Base-by-base conservation (phyloP, 2,797 vertebrate genomes). In the Odontamblyopus lacepedii region DNA sequence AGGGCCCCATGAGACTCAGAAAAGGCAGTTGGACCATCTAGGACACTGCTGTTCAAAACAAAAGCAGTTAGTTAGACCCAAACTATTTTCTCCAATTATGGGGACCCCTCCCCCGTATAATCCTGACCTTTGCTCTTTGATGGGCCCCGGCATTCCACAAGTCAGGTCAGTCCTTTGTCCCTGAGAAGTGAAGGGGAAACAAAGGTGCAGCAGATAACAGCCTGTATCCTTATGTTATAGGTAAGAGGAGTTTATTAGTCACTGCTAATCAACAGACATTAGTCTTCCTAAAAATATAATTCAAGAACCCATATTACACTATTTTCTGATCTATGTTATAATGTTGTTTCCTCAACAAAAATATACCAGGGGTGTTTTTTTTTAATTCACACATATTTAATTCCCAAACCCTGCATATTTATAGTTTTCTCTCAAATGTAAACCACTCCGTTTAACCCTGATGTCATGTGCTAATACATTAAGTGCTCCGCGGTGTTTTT, bases 91-190 rank as follows among this genome's bases (percentile, higher is more conserved):
- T 85, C 81, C 86, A 92, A 94, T 93, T 94, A 93, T 85, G 57
- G 18, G 81, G 81, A 88, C 90, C 90, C 87, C 82, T 85, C 89
- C 89, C 85, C 90, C 88, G 57, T 82, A 83, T 86, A 89, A 93
- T 92, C 89, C 91, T 89, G 90, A 93, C 92, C 92, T 89, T 81
- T 93, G 90, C 89, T 89, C 89, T 89, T 79, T 83, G 87, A 90
- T 85, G 88, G 84, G 84, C 85, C 85, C 80, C 87, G 74, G 82
- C 91, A 94, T 93, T 94, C 91, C 91, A 76, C 73, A 87, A 89
- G 90, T 94, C 90, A 90, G 90, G 89, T 93, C 88, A 87, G 32
- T 11, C 78, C 71, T 89, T 92, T 93, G 87, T 92, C 81, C 71
- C 78, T 2, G 53, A 71, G 74, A 85, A 87, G 85, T 86, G 72